Percentiles rank a stretch among this genome's conserved stretches.
Conservation (phyloP, 2,888 invertebrate species). For the Sarcophaga variegata region DNA sequence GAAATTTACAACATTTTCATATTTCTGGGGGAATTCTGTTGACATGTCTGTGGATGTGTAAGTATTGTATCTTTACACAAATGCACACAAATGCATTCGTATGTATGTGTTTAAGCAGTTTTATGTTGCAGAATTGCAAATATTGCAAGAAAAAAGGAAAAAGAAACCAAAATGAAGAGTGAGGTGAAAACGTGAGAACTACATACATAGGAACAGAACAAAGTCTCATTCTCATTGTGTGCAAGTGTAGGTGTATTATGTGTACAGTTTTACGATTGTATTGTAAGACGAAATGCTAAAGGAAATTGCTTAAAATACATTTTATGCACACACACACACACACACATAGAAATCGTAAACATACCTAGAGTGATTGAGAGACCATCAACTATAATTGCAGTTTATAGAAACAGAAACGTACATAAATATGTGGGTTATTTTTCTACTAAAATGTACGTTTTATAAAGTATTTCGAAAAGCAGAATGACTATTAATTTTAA, state of each 20-base stretch:
- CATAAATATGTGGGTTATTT: too few relatives aligned
- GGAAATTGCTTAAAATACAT: conserved; percentile 70
- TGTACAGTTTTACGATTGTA: conserved; percentile 32
- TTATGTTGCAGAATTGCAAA: conserved; percentile 19
- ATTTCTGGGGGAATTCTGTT: conserved; percentile 49
- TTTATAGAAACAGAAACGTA: too few relatives aligned
- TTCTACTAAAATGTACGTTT: too few relatives aligned
- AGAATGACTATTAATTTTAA: too few relatives aligned
- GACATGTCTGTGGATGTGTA: conserved; percentile 26
- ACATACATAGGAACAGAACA: conserved; percentile 31
- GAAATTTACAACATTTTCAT: conserved; percentile 45
- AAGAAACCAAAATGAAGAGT: neutral
- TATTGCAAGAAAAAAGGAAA: neutral
- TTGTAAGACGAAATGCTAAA: conserved; percentile 52
- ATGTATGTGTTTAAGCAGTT: neutral
- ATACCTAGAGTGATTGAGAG: too few relatives aligned
- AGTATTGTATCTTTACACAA: conserved; percentile 37
- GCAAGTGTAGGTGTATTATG: neutral
- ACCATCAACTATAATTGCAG: too few relatives aligned
- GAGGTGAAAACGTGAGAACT: neutral
- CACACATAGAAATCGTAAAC: neutral
- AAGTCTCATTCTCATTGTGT: conserved; percentile 22
- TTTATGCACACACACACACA: conserved; percentile 28
- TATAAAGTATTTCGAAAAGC: too few relatives aligned
- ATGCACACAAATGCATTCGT: conserved; percentile 9